Evolutionary conservation across 2,113 vertebrate species (phyloP).

Genomic region (Rattus rattus): DNA sequence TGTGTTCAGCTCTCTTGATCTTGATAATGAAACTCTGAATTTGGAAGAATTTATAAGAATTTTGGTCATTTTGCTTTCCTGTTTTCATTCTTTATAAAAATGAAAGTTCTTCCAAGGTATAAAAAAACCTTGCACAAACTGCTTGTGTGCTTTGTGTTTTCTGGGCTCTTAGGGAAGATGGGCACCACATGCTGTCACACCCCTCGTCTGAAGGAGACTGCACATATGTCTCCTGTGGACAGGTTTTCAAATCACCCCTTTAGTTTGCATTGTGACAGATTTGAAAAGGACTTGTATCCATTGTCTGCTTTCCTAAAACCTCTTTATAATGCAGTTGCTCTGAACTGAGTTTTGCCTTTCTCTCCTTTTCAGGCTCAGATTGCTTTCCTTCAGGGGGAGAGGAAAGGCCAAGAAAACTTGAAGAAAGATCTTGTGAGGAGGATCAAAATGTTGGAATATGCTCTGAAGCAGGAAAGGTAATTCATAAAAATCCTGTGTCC

Average conservation of each 20-base stretch:
- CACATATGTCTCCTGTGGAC: neutral
- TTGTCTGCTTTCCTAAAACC: neutral
- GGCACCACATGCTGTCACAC: neutral
- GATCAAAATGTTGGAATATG: slow-evolving; percentile 94
- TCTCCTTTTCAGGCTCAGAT: slow-evolving; percentile 88
- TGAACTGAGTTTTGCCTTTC: slow-evolving; percentile 76
- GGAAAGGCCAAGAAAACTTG: slow-evolving; percentile 92
- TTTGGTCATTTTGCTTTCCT: neutral
- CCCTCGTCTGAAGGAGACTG: neutral
- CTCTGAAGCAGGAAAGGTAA: slow-evolving; percentile 93
- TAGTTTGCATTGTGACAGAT: slow-evolving; percentile 18
- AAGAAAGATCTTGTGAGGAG: slow-evolving; percentile 93
- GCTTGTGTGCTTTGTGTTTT: neutral
- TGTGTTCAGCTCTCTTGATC: neutral
- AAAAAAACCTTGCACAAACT: neutral
- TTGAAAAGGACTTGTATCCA: neutral
- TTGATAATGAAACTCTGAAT: neutral
- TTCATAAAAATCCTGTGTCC: slow-evolving; percentile 20
- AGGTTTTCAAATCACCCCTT: neutral
- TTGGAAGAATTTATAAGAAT: slow-evolving; percentile 3
- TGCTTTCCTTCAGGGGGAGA: slow-evolving; percentile 92
- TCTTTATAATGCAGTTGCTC: slow-evolving; percentile 9
- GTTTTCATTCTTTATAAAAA: neutral
- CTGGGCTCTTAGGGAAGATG: neutral
- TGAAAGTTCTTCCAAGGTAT: neutral